Evolutionary conservation across 1,140 invertebrate genomes (phyloP).

Genomic region (Antheraea mylitta): DNA sequence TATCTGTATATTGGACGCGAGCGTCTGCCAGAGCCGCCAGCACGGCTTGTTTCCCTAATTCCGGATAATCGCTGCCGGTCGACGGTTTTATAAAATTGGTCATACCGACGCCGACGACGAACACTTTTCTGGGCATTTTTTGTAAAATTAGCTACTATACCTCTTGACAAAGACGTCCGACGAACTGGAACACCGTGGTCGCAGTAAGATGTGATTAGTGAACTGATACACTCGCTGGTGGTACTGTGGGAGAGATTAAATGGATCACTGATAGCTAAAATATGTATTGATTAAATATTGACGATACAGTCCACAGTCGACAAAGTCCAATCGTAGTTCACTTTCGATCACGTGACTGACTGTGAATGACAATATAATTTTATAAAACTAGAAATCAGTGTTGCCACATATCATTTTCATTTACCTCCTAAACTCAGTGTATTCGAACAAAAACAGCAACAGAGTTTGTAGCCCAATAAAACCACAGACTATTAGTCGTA

Average conservation of each 20-base stretch:
- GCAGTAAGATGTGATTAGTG: conserved; percentile 8
- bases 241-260: neutral
- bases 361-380: neutral
- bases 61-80: conserved; percentile 93
- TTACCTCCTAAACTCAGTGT: too few relatives aligned
- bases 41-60: conserved; percentile 96
- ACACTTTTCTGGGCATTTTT: conserved; percentile 83
- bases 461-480: too few relatives aligned
- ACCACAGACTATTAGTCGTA: too few relatives aligned
- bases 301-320: neutral
- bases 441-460: too few relatives aligned
- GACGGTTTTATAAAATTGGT: conserved; percentile 93
- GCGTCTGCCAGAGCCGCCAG: conserved; percentile 94
- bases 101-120: conserved; percentile 98
- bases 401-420: too few relatives aligned
- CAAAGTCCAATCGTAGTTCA: conserved; percentile 14
- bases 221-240: conserved; percentile 2
- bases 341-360: conserved; percentile 14
- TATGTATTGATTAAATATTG: conserved; percentile 5
- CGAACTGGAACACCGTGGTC: conserved; percentile 21
- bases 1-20: conserved; percentile 86
- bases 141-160: conserved; percentile 54
- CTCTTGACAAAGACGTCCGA: conserved; percentile 43
- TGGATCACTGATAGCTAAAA: conserved; percentile 1
- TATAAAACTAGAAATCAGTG: neutral